Evolutionary conservation across 2,797 vertebrate species (phyloP).

Genomic region (Oophaga sylvatica): DNA sequence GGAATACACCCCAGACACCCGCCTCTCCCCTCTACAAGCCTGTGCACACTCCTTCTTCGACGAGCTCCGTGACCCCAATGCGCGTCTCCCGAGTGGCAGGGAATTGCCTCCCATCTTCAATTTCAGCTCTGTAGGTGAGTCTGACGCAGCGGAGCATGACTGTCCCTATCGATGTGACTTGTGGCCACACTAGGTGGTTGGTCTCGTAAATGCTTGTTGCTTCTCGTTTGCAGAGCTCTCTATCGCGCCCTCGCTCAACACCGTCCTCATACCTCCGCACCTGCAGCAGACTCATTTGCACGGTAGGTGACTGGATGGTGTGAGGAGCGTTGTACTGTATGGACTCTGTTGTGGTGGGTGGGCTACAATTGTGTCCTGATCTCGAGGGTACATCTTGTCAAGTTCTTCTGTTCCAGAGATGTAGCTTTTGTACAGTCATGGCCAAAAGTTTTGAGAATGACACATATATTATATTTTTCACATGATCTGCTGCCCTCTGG

Average conservation of each 20-base stretch:
- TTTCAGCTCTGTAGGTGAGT: slow-evolving; percentile 87
- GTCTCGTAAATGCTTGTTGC: too few species aligned
- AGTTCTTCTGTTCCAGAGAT: too few species aligned
- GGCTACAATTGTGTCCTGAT: too few species aligned
- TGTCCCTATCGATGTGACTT: background rate
- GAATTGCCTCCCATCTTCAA: slow-evolving; percentile 92
- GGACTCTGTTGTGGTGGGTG: too few species aligned
- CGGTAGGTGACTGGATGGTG: slow-evolving; percentile 2
- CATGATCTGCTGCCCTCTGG: too few species aligned
- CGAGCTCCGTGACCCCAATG: slow-evolving; percentile 86
- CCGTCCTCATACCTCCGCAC: slow-evolving; percentile 91
- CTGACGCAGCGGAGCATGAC: background rate
- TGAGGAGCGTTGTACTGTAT: background rate
- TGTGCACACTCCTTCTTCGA: slow-evolving; percentile 92
- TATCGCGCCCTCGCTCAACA: slow-evolving; percentile 90
- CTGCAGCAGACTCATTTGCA: slow-evolving; percentile 53
- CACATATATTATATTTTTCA: too few species aligned
- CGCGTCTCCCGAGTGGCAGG: slow-evolving; percentile 88
- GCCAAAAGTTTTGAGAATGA: too few species aligned
- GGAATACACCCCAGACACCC: slow-evolving; percentile 91
- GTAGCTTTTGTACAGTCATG: too few species aligned
- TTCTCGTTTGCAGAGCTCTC: slow-evolving; percentile 81
- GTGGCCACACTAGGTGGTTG: background rate
- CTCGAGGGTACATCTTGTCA: too few species aligned
- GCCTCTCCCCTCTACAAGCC: slow-evolving; percentile 89